Percentiles rank a stretch among this genome's conserved stretches.
These are phyloP conservation scores for Pygoscelis antarcticus DNA, from an alignment of 2,113 vertebrate genomes.

Conservation along the genomic window DNA sequence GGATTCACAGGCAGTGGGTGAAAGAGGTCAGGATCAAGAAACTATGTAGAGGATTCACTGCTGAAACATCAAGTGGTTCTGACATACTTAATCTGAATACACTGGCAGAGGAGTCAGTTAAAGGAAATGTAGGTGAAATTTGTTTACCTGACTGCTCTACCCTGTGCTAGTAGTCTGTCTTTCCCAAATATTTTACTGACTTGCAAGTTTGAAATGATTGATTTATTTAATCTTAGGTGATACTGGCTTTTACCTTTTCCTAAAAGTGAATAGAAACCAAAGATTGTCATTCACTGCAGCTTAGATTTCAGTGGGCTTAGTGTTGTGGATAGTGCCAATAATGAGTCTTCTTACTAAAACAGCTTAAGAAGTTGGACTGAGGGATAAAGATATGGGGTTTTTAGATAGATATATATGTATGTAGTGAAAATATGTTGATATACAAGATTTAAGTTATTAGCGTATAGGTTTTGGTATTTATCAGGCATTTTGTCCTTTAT, in stretches of 20 bases:
- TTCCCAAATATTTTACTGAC: not conserved
- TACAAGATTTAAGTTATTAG: not conserved
- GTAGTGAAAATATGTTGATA: not conserved
- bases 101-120: not conserved
- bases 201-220: too few species aligned
- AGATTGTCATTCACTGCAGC: not conserved
- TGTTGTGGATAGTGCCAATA: not conserved
- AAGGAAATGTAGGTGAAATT: not conserved
- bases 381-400: not conserved
- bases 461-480: not conserved
- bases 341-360: conserved; percentile 8
- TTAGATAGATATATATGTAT: not conserved
- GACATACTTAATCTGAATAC: not conserved
- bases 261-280: not conserved
- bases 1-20: not conserved
- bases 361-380: not conserved
- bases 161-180: not conserved
- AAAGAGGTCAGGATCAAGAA: not conserved
- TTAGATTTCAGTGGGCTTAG: not conserved
- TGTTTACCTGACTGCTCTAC: not conserved
- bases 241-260: not conserved
- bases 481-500: not conserved
- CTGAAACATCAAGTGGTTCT: not conserved
- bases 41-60: not conserved
- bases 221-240: not conserved